phyloP scores from a whole-genome alignment of 35 echinoderm and acorn worm species.

The Chiridota heheva region DNA sequence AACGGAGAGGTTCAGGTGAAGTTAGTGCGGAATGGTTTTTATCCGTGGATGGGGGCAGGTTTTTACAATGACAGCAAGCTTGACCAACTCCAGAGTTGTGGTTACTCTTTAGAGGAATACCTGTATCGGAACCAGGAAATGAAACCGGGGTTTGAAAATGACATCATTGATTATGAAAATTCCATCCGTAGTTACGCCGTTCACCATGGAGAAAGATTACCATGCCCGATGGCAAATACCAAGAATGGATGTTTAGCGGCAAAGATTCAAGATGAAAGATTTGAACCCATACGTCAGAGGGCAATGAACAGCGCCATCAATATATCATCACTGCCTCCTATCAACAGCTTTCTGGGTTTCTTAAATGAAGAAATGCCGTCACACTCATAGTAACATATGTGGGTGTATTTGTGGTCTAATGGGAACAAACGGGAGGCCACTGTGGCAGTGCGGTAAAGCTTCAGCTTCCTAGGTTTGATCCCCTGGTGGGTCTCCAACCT shows the following conservation, averaged over 20 bases:
- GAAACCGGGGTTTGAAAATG: conserved; percentile 38
- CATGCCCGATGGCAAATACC: conserved; percentile 76
- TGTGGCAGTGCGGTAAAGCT: too few relatives aligned
- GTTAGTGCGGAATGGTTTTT: conserved; percentile 51
- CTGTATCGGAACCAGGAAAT: conserved; percentile 19
- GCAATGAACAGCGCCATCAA: conserved; percentile 23
- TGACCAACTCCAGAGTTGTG: background rate
- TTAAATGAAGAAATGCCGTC: conserved; percentile 75
- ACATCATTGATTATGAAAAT: conserved; percentile 18
- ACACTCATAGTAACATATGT: too few relatives aligned
- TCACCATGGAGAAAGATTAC: conserved; percentile 51
- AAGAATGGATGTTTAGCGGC: conserved; percentile 71
- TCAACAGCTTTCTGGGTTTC: conserved; percentile 88
- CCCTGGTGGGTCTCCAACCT: too few relatives aligned
- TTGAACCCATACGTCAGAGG: conserved; percentile 2
- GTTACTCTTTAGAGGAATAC: conserved; percentile 10
- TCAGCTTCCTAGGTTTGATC: too few relatives aligned
- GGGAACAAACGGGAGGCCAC: too few relatives aligned
- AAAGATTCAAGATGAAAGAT: conserved; percentile 19
- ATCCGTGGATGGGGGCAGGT: conserved; percentile 31
- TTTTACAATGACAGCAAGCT: conserved; percentile 41
- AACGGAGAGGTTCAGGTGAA: conserved; percentile 86
- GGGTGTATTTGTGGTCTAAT: too few relatives aligned
- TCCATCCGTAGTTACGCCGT: conserved; percentile 16
- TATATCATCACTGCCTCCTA: conserved; percentile 56